Evolutionary conservation across 2,888 invertebrate genomes (phyloP).

Genomic region (Formica aserva): DNA sequence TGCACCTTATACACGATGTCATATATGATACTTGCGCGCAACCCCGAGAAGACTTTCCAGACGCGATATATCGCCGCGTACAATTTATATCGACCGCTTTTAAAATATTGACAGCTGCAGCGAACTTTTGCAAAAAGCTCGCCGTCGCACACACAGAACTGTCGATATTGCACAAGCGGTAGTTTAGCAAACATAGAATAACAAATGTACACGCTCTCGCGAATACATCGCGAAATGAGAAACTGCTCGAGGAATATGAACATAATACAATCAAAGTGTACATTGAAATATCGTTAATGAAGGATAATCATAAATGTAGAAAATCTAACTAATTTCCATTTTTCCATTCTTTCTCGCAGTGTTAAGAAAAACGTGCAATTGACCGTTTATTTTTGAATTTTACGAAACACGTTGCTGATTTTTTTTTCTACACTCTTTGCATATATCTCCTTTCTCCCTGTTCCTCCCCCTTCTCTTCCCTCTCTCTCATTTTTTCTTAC

Average conservation of each 20-base stretch:
- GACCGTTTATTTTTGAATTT: conserved; percentile 25
- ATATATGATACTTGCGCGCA: conserved; percentile 8
- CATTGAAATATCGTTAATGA: conserved; percentile 1
- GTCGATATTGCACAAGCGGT: conserved; percentile 23
- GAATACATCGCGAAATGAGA: conserved; percentile 11
- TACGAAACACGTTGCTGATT: conserved; percentile 17
- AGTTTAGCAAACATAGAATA: conserved; percentile 29
- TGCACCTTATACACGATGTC: conserved; percentile 37
- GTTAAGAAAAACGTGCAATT: background rate
- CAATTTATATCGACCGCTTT: conserved; percentile 67
- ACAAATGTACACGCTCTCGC: background rate
- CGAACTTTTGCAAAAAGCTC: conserved; percentile 53
- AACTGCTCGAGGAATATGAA: background rate
- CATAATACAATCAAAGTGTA: background rate
- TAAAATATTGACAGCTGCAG: conserved; percentile 69
- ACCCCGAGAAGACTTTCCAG: conserved; percentile 32
- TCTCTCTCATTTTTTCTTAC: conserved; percentile 6
- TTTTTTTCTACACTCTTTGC: background rate
- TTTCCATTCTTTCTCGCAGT: background rate
- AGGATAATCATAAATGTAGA: background rate
- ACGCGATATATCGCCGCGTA: conserved; percentile 50
- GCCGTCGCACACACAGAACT: background rate
- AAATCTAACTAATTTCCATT: background rate
- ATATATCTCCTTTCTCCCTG: background rate
- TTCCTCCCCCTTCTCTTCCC: background rate